A percentile compares a stretch with the other conserved stretches of the same genome.
These are phyloP conservation scores for Pseudomyrmex cubaensis DNA, from an alignment of 1,140 invertebrate species.

Conservation along the genomic window DNA sequence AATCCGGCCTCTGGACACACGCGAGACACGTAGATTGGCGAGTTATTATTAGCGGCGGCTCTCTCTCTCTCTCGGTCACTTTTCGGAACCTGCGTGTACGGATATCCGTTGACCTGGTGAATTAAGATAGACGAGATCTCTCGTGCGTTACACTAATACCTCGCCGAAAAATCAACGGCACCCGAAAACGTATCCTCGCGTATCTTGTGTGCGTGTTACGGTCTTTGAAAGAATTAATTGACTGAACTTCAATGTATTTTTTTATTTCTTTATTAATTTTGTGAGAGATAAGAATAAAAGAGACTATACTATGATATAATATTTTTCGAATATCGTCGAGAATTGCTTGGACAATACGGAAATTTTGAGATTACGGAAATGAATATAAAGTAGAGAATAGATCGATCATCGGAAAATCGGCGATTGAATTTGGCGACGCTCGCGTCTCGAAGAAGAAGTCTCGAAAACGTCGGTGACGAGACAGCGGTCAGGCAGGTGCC, in stretches of 20 bases:
- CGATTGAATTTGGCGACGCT: slow-evolving; percentile 15
- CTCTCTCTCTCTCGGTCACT: not conserved
- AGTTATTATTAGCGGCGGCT: slow-evolving; percentile 68
- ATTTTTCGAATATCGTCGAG: too few species aligned
- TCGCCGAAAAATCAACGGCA: not conserved
- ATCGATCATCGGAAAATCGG: not conserved
- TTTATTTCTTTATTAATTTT: not conserved
- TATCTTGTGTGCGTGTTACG: not conserved
- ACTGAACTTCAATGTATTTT: too few species aligned
- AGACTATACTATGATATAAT: too few species aligned
- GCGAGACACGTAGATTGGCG: not conserved
- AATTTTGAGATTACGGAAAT: not conserved
- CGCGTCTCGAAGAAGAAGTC: not conserved
- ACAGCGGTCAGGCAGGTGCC: slow-evolving; percentile 73
- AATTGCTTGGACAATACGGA: not conserved
- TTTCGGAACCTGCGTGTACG: slow-evolving; percentile 56
- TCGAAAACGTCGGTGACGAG: slow-evolving; percentile 47
- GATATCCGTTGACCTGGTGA: slow-evolving; percentile 61
- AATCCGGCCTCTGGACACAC: slow-evolving; percentile 41
- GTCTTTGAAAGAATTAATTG: too few species aligned
- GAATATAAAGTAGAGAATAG: not conserved
- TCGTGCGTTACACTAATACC: not conserved
- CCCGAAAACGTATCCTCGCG: not conserved
- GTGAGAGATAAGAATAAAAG: too few species aligned
- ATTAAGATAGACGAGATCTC: not conserved